Base-by-base conservation (phyloP, 2,797 vertebrate genomes). In the Gallirallus australis region DNA sequence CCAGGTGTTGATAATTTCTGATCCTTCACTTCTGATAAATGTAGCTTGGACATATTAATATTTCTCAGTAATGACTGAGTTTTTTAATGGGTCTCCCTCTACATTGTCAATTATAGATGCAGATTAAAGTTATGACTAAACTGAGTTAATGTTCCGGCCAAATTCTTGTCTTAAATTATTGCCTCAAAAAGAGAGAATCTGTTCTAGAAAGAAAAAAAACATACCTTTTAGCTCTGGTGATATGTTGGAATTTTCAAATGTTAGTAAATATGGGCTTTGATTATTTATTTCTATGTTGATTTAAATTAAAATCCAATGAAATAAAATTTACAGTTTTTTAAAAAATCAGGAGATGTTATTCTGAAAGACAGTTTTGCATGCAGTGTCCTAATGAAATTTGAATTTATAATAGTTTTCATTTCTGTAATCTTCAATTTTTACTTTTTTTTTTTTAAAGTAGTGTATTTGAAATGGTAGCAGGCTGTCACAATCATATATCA, bases 301-400 rank as follows among this genome's bases (percentile, higher is more conserved):
- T 63, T 63, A 45, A 28, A 39, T 33, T 45, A 78, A 92, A 89
- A 64, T 30, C 64, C 16, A 31, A 28, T 24, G 35, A 59, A 54
- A 5, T 18, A 18, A 4, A 2, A 7, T 4, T 37, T 33, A 39
- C 2, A 0, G 1, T 3, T 30, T 61, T 61, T 72, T n/a, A 1
- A 15, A 76, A 81, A 52, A 42, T 4, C 1, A 64, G 71, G 64
- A 60, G 7, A 39, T 12, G 1, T 2, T 60, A 5, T n/a, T 42
- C 6, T 59, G 30, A 66, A 66, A 33, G 17, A 35, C 71, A 59
- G 3, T 13, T 65, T 75, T 12, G 3, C 12, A 37, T 3, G 0
- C 3, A 48, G 30, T 27, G 18, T 47, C 37, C 77, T 60, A 75
- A 39, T 60, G 2, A 64, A 31, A 70, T 50, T 11, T 1, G 7